Base-by-base conservation (phyloP, 2,113 vertebrate genomes). In the Cephalophus harveyi region DNA sequence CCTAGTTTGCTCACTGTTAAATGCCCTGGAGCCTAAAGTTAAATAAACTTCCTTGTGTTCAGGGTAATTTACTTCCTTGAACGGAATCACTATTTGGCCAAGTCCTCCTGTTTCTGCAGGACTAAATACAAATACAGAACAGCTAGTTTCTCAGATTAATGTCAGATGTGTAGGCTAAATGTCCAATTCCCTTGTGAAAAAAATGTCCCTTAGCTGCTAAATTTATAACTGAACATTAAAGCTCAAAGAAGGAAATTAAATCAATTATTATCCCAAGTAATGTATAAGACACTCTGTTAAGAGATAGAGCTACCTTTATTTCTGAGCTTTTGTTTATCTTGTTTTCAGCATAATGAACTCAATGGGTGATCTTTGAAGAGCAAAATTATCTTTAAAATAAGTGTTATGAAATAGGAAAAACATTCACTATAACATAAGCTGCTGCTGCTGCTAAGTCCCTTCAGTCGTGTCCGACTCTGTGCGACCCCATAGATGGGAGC, bases 321-420 rank as follows among this genome's bases (percentile, higher is more conserved):
- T 60, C 33, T 82, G 3, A 23, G 59, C 28, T 67, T 95, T 54
- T 54, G 16, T n/a, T 55, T 82, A 25, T 91, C 43, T 88, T 89
- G 1, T 36, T 84, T 90, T 67, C 27, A 82, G 8, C 27, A 89
- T 27, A 15, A 5, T 83, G 14, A 89, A 3, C 36, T 76, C 21
- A 67, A 11, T 82, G 28, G 13, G 8, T 33, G 36, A 27, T 86
- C 33, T 79, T 33, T 67, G 59, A 90, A 92, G 25, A 91, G 7
- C 36, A 91, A 85, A 86, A 43, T 13, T 52, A 48, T 89, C 78
- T 83, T 59, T 23, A 67, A 79, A 52, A n/a, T 52, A 89, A 94
- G n/a, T 40, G 55, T 82, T 62, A 91, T 93, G 62, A 95, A 97
- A 30, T 89, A 57, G 33, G 52, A 93, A 97, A 59, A 86, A 33